phyloP scores from a whole-genome alignment of 2,113 vertebrate genomes.

The Chlamydotis undulata region DNA sequence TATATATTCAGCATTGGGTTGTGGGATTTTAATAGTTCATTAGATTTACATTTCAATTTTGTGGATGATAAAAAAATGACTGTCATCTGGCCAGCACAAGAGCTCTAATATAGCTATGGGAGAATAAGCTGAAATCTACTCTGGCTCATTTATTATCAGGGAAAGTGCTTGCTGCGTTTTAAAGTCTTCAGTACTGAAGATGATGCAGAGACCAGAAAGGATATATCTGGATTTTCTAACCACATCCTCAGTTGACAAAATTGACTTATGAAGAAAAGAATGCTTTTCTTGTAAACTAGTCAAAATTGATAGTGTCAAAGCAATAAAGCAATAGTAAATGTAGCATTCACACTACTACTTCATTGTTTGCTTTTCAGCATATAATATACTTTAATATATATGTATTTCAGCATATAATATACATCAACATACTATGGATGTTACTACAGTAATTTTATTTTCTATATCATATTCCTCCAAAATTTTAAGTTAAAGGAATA shows the following conservation, averaged over 20 bases:
- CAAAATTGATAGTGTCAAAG: not conserved
- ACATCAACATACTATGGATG: not conserved
- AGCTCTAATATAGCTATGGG: not conserved
- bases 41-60: not conserved
- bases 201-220: not conserved
- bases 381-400: not conserved
- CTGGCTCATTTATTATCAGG: not conserved
- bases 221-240: not conserved
- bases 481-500: not conserved
- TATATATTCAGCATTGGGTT: not conserved
- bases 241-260: not conserved
- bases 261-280: not conserved
- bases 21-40: not conserved
- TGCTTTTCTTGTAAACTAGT: not conserved
- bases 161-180: not conserved
- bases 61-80: not conserved
- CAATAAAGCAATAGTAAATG: not conserved
- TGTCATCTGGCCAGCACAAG: not conserved
- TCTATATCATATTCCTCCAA: not conserved
- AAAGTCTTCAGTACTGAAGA: not conserved
- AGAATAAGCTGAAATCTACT: not conserved
- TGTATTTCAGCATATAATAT: not conserved
- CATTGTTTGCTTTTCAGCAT: not conserved
- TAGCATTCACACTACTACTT: not conserved
- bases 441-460: not conserved